Percentiles rank a stretch among this genome's conserved stretches.
phyloP scores from a whole-genome alignment of 2,797 vertebrate species.

The Pitangus sulphuratus region DNA sequence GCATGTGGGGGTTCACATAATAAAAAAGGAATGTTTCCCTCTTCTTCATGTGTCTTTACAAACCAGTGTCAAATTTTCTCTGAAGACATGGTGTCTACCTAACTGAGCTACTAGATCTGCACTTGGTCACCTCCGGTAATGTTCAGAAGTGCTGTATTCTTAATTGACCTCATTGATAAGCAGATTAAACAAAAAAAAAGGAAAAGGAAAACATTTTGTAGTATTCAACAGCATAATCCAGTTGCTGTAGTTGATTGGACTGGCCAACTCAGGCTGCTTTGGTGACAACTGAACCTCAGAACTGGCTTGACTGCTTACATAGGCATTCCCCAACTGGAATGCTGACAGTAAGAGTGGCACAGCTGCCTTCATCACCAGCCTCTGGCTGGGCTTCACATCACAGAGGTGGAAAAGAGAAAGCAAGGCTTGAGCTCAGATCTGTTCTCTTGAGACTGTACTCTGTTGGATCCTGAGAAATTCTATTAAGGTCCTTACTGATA shows the following conservation, averaged over 20 bases:
- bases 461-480: background rate
- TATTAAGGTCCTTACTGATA: background rate
- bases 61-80: background rate
- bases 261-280: background rate
- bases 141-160: background rate
- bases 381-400: background rate
- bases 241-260: background rate
- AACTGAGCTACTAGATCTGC: background rate
- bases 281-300: background rate
- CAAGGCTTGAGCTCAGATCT: background rate
- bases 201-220: background rate
- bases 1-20: constrained; percentile 72
- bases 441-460: background rate
- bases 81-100: background rate
- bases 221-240: background rate
- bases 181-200: background rate
- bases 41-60: background rate
- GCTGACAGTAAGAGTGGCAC: background rate
- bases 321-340: background rate
- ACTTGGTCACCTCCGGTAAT: background rate
- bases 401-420: background rate
- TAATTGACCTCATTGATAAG: background rate
- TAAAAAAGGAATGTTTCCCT: constrained; percentile 72
- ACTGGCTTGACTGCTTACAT: background rate
- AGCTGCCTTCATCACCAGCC: background rate